Evolutionary conservation across 2,888 invertebrate species (phyloP).

Genomic region (Macrophya annulata): DNA sequence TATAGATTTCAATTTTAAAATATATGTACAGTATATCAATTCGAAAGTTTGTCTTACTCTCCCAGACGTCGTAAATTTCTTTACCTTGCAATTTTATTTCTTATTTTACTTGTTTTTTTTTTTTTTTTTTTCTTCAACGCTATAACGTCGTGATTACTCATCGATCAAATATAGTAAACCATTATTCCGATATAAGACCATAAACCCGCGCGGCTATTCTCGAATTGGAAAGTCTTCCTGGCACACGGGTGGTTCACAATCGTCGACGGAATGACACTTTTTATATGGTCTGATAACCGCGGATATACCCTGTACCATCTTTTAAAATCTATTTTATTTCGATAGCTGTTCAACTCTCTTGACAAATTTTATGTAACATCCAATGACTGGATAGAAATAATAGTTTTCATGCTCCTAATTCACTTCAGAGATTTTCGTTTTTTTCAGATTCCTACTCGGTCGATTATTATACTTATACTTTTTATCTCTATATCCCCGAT

Average conservation of each 20-base stretch:
- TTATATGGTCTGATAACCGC: conserved; percentile 52
- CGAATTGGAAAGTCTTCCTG: conserved; percentile 39
- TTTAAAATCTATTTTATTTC: not conserved
- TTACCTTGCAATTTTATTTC: not conserved
- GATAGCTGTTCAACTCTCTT: not conserved
- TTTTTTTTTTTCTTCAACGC: not conserved
- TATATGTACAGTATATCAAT: too few species aligned
- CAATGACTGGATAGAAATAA: not conserved
- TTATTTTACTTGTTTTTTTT: too few species aligned
- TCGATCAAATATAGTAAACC: not conserved
- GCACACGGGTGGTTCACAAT: not conserved
- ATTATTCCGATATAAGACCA: not conserved
- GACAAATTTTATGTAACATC: not conserved
- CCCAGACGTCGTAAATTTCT: not conserved
- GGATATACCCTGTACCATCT: conserved; percentile 15
- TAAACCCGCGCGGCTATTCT: not conserved
- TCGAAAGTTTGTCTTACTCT: not conserved
- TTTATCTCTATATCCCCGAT: not conserved
- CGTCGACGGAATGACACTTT: conserved; percentile 5
- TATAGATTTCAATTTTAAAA: not conserved
- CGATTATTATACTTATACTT: not conserved
- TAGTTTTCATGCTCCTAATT: not conserved
- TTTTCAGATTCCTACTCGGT: not conserved
- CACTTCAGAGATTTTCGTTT: not conserved
- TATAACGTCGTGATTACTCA: not conserved